phyloP scores from a whole-genome alignment of 2,113 vertebrate genomes.

The Pampusana beccarii region DNA sequence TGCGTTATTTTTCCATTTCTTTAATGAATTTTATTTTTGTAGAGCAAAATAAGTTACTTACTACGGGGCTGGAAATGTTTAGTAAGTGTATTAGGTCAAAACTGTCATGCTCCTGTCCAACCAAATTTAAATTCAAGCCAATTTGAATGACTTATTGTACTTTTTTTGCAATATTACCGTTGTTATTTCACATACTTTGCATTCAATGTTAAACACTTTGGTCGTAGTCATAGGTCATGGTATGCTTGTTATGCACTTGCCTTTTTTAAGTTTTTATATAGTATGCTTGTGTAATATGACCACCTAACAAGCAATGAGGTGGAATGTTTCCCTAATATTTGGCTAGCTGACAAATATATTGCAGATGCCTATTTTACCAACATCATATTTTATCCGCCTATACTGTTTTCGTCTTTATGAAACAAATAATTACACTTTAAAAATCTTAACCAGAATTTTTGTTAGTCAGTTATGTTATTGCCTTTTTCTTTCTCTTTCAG shows the following conservation, averaged over 20 bases:
- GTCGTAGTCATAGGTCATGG: too few relatives aligned
- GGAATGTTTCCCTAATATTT: not conserved
- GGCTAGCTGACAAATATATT: not conserved
- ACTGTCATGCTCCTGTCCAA: not conserved
- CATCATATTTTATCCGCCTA: not conserved
- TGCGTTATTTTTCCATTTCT: not conserved
- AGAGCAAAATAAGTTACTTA: not conserved
- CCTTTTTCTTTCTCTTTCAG: not conserved
- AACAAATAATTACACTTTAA: not conserved
- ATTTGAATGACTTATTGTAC: not conserved
- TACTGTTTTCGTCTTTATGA: not conserved
- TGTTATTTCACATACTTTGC: not conserved
- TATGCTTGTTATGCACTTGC: not conserved
- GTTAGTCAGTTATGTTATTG: not conserved
- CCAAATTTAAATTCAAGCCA: not conserved
- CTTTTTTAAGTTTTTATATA: not conserved
- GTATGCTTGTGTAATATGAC: not conserved
- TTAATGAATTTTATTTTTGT: not conserved
- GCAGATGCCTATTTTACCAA: not conserved
- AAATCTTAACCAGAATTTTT: not conserved
- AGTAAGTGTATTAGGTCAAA: not conserved
- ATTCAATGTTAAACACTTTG: not conserved
- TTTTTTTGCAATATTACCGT: not conserved
- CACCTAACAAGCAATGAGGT: not conserved
- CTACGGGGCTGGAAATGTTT: not conserved